Evolutionary conservation across 2,113 vertebrate species (phyloP).

Genomic region (Microcebus ravelobensis): DNA sequence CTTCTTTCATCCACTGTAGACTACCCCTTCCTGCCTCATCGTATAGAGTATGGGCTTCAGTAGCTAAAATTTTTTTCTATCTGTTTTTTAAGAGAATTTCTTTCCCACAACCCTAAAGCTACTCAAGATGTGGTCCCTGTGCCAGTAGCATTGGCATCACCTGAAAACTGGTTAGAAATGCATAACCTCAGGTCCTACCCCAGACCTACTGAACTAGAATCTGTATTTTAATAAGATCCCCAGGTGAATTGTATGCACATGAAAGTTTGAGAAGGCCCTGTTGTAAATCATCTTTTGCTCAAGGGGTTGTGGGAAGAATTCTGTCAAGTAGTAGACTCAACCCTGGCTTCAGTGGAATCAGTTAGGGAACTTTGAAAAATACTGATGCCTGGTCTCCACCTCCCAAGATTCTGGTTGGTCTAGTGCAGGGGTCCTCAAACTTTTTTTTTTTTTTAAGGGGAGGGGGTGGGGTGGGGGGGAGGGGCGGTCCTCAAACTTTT

Average conservation of each 20-base stretch:
- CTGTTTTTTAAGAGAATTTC: neutral
- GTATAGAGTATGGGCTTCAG: neutral
- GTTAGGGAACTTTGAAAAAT: neutral
- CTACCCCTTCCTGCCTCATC: neutral
- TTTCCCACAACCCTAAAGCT: neutral
- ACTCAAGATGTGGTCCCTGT: neutral
- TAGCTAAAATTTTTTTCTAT: neutral
- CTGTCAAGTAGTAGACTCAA: neutral
- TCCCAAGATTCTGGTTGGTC: neutral
- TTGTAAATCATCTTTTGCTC: neutral
- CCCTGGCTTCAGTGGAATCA: neutral
- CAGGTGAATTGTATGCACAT: neutral
- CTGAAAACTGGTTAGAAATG: conserved; percentile 1
- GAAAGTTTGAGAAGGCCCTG: neutral
- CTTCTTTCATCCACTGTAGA: neutral
- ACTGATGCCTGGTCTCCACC: neutral
- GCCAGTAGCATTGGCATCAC: neutral
- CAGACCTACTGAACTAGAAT: neutral
- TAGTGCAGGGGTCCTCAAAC: neutral
- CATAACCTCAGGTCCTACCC: neutral
- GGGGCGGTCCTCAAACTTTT: no score
- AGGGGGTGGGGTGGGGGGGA: no score
- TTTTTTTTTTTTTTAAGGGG: no score
- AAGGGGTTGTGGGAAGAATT: neutral
- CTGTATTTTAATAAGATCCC: neutral